These are phyloP conservation scores for Sycobia sp. DNA, from an alignment of 1,140 invertebrate species.

Conservation along the genomic window DNA sequence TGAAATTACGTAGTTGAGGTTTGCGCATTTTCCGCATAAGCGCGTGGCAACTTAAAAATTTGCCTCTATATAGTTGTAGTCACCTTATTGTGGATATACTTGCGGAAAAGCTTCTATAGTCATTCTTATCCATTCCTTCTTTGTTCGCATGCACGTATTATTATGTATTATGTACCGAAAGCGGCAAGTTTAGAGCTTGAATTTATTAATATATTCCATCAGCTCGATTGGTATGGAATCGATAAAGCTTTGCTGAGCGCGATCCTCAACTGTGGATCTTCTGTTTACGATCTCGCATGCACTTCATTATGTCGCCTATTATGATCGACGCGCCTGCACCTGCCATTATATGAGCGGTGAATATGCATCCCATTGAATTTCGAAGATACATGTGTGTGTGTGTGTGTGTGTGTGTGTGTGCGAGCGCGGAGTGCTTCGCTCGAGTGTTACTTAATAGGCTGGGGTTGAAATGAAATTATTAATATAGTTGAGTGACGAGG, in stretches of 20 bases:
- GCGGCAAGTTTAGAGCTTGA: conserved; percentile 25
- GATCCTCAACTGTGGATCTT: conserved; percentile 45
- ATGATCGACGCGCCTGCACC: conserved; percentile 31
- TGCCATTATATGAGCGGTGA: conserved; percentile 30
- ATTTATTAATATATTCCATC: conserved; percentile 53
- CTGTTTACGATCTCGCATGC: conserved; percentile 44
- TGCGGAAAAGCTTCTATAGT: too few species aligned
- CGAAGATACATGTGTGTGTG: too few species aligned
- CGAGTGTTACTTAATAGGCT: conserved; percentile 46
- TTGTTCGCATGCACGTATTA: neutral
- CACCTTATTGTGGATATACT: too few species aligned
- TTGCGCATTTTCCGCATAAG: too few species aligned
- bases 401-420: too few species aligned
- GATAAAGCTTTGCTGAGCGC: conserved; percentile 49
- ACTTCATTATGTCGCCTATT: conserved; percentile 39
- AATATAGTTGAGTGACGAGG: conserved; percentile 46
- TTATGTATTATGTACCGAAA: too few species aligned
- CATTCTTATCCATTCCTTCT: too few species aligned
- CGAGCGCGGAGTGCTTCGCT: conserved; percentile 43
- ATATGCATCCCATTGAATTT: conserved; percentile 58
- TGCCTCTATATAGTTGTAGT: too few species aligned
- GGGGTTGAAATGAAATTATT: conserved; percentile 49
- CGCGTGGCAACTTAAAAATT: too few species aligned
- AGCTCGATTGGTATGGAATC: conserved; percentile 45
- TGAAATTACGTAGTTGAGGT: too few species aligned